Conservation (phyloP, 2,888 invertebrate genomes). For the Andrena flavipes region DNA sequence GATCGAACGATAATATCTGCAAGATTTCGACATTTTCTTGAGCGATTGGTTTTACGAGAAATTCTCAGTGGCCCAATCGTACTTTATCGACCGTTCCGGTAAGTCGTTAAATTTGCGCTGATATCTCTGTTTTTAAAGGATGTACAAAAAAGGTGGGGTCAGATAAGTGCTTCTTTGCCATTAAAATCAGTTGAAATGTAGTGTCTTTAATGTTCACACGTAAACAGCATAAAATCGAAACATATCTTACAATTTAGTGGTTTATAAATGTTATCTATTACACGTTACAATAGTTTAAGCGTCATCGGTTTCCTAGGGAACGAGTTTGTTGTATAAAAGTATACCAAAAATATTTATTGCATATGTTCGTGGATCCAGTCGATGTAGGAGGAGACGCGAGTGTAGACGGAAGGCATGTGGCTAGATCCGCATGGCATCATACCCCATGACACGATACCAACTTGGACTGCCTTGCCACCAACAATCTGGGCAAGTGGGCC, state of each 20-base stretch:
- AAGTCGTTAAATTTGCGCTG: not conserved
- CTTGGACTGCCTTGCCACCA: constrained; percentile 67
- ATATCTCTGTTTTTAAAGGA: not conserved
- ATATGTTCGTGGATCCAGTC: constrained; percentile 80
- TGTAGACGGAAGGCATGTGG: constrained; percentile 85
- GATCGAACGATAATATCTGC: not conserved
- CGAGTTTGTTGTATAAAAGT: not conserved
- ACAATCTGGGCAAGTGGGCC: constrained; percentile 85
- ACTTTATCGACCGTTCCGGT: not conserved
- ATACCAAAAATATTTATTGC: not conserved
- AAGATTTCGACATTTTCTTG: not conserved
- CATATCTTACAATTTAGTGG: no score
- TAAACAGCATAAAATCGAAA: no score
- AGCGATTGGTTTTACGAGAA: not conserved
- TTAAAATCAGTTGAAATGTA: no score
- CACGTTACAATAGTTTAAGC: no score
- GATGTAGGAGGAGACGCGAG: constrained; percentile 83
- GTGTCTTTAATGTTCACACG: no score
- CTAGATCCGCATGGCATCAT: constrained; percentile 84
- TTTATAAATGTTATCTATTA: no score
- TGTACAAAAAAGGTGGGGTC: no score
- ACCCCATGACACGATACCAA: constrained; percentile 86
- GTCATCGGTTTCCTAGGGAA: no score
- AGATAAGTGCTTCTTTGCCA: no score
- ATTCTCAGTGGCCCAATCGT: not conserved